Conservation (phyloP, 2,797 vertebrate genomes). For the Myripristis jacobus region DNA sequence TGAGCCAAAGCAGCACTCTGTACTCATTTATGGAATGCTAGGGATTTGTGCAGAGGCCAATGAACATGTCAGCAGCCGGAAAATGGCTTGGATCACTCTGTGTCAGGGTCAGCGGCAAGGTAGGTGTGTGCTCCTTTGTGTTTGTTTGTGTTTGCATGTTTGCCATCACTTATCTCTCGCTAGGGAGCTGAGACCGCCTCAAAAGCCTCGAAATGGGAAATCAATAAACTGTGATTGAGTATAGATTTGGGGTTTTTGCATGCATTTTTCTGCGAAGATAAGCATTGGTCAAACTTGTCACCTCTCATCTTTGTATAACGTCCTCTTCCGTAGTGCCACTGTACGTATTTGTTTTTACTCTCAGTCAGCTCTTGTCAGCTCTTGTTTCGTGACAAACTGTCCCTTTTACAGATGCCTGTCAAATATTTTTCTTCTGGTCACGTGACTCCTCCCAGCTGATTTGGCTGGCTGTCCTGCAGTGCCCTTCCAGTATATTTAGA, state of each 20-base stretch:
- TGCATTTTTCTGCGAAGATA: slow-evolving; percentile 5
- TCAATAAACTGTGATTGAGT: not conserved
- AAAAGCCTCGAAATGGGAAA: not conserved
- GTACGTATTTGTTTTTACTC: not conserved
- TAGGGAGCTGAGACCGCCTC: not conserved
- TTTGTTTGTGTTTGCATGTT: slow-evolving; percentile 23
- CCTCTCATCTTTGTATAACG: slow-evolving; percentile 5
- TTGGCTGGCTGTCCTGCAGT: slow-evolving; percentile 28
- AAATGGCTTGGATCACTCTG: slow-evolving; percentile 6
- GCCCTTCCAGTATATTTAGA: slow-evolving; percentile 22
- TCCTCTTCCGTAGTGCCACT: not conserved
- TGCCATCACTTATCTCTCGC: not conserved
- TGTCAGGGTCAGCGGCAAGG: slow-evolving; percentile 41
- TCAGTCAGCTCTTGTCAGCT: not conserved
- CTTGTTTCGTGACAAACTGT: not conserved
- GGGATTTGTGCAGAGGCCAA: slow-evolving; percentile 18
- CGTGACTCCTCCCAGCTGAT: slow-evolving; percentile 15
- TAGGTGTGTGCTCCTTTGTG: slow-evolving; percentile 28
- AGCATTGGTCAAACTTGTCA: slow-evolving; percentile 2
- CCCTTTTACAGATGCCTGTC: not conserved
- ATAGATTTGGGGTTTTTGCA: not conserved
- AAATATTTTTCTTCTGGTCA: not conserved
- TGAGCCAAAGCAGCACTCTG: slow-evolving; percentile 17
- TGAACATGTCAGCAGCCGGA: slow-evolving; percentile 36
- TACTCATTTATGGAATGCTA: slow-evolving; percentile 42